Evolutionary conservation across 30 jellyfish, hydroid and myxozoan species (phyloP), one percentile per base, ranked within the genome.

Genomic region (Chironex yamaguchii): DNA sequence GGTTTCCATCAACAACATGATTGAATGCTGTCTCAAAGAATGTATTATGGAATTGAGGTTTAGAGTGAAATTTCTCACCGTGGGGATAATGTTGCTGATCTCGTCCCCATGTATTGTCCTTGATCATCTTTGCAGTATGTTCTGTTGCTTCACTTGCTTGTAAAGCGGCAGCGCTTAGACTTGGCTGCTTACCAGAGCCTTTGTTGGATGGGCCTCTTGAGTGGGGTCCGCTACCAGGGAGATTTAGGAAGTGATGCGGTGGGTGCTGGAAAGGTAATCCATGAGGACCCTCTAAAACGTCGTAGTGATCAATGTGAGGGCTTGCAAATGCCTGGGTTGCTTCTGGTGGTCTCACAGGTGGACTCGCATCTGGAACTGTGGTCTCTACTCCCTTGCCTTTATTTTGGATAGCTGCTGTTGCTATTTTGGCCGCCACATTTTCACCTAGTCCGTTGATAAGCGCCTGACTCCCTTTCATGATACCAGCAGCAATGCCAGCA

Each of bases 61-160:
- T 76, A 17, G 78, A 64, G 49, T 74, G 90, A 20, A 71, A 78
- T 66, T 86, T 42, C 58, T 42, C 58, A 42, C 58, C 58, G 9
- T 42, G 9, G 17, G 12, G 23, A 6, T 67, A 22, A n/a, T 20
- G 67, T 9, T 23, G 21, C 29, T 17, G 9, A 3, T 22, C 21
- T 17, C 80, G 84, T 26, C 91, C 91, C 97, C 97, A 89, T 27
- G 34, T 77, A 74, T 79, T 71, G 34, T 89, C 92, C 0, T 89
- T 88, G 24, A 89, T 89, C 35, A 81, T 85, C 42, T 77, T 89
- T 17, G 97, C 97, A 24, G 97, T 89, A 29, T 79, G 69, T 21
- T 71, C 77, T 14, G 97, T 85, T 4, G 97, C 97, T 12, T 62
- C 73, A 23, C 80, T 79, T 6, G 97, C 97, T 65, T 89, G 97